A percentile compares a stretch with the other conserved stretches of the same genome.
Evolutionary conservation across 2,113 vertebrate species (phyloP).

Genomic region (Muscicapa adusta): DNA sequence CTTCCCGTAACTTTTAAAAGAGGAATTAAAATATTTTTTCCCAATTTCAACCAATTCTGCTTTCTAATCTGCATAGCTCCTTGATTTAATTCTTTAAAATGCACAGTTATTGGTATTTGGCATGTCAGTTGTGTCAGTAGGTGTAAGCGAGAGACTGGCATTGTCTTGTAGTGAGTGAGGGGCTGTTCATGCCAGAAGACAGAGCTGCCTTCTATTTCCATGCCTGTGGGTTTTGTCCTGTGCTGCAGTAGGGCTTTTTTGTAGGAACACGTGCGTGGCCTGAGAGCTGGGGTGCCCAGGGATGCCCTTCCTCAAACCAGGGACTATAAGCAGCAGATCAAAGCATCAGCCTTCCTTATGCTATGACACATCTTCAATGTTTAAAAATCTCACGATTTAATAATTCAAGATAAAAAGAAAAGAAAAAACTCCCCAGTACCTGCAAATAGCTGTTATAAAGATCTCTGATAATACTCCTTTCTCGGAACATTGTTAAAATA

Average conservation of each 20-base stretch:
- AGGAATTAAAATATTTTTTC: background rate
- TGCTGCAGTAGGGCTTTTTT: accelerated
- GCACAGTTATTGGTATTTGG: background rate
- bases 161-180: accelerated
- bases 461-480: background rate
- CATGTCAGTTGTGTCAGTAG: background rate
- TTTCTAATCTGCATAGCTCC: background rate
- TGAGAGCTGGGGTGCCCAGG: background rate
- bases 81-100: background rate
- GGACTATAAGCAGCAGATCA: background rate
- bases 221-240: background rate
- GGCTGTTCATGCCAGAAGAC: background rate
- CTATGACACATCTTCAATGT: background rate
- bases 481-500: background rate
- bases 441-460: background rate
- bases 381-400: background rate
- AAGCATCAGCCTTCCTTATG: background rate
- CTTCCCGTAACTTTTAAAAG: background rate
- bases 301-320: background rate
- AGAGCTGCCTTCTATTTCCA: background rate
- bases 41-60: background rate
- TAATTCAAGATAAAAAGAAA: background rate
- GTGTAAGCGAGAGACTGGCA: background rate
- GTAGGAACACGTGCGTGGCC: accelerated
- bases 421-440: background rate